Evolutionary conservation across 30 jellyfish, hydroid and myxozoan genomes (phyloP).

Genomic region (Aurelia sp.): DNA sequence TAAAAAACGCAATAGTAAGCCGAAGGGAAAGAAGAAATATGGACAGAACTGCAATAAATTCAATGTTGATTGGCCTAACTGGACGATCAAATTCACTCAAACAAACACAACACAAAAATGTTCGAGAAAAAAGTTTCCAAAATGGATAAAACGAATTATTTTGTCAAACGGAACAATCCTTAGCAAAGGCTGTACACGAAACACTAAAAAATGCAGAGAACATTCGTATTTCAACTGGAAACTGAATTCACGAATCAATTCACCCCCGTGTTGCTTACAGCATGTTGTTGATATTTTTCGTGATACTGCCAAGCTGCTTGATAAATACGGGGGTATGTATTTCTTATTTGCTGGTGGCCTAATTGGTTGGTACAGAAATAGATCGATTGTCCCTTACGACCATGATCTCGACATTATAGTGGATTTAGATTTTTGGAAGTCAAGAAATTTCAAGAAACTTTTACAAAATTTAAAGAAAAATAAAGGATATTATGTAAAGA

Average conservation of each 20-base stretch:
- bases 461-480: background rate
- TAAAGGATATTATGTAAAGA: conserved; percentile 9
- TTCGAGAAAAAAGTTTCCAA: conserved; percentile 5
- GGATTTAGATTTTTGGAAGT: conserved; percentile 44
- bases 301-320: background rate
- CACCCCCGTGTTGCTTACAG: conserved; percentile 65
- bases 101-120: background rate
- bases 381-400: conserved; percentile 58
- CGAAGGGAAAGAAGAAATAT: background rate
- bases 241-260: conserved; percentile 21
- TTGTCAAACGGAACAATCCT: conserved; percentile 22
- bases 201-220: conserved; percentile 20
- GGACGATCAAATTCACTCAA: conserved; percentile 28
- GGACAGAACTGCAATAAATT: background rate
- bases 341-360: conserved; percentile 56
- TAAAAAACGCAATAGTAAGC: background rate
- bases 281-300: conserved; percentile 38
- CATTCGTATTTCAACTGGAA: conserved; percentile 36
- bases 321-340: conserved; percentile 18
- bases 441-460: conserved; percentile 15
- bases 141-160: conserved; percentile 51
- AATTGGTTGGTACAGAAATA: conserved; percentile 66
- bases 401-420: conserved; percentile 50
- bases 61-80: conserved; percentile 36
- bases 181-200: conserved; percentile 39